These are phyloP conservation scores for Drosophila mulleri DNA, from an alignment of 2,888 invertebrate genomes.

Conservation along the genomic window DNA sequence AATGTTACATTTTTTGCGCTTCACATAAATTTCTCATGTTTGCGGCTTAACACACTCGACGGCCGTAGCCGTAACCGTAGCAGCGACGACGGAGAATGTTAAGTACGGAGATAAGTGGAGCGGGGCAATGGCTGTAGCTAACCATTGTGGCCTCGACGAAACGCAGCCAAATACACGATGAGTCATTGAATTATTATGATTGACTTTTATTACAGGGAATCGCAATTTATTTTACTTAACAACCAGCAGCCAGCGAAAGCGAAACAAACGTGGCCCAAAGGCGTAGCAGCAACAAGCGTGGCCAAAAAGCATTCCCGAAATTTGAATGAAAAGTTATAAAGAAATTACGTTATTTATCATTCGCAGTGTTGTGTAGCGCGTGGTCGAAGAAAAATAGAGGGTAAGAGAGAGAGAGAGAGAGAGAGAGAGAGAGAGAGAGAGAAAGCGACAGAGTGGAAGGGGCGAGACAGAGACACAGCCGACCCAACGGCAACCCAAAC, in stretches of 20 bases:
- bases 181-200: conserved; percentile 80
- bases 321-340: conserved; percentile 79
- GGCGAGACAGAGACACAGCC: conserved; percentile 17
- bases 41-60: conserved; percentile 15
- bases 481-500: conserved; percentile 61
- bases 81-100: not conserved
- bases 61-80: conserved; percentile 11
- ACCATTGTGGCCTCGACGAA: conserved; percentile 25
- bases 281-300: conserved; percentile 45
- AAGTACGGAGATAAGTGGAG: conserved; percentile 12
- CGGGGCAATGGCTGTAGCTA: conserved; percentile 22
- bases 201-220: conserved; percentile 81
- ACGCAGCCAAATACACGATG: conserved; percentile 54
- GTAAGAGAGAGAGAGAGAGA: not conserved
- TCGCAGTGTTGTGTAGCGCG: conserved; percentile 58
- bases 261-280: conserved; percentile 26
- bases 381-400: conserved; percentile 18
- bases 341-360: conserved; percentile 80
- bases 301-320: conserved; percentile 59
- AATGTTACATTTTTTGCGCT: not conserved
- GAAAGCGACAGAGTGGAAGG: not conserved
- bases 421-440: not conserved
- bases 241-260: conserved; percentile 49
- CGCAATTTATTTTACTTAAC: conserved; percentile 81
- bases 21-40: conserved; percentile 6